A percentile compares a stretch with the other conserved stretches of the same genome.
Evolutionary conservation across 2,113 vertebrate species (phyloP).

Genomic region (Podarcis muralis): DNA sequence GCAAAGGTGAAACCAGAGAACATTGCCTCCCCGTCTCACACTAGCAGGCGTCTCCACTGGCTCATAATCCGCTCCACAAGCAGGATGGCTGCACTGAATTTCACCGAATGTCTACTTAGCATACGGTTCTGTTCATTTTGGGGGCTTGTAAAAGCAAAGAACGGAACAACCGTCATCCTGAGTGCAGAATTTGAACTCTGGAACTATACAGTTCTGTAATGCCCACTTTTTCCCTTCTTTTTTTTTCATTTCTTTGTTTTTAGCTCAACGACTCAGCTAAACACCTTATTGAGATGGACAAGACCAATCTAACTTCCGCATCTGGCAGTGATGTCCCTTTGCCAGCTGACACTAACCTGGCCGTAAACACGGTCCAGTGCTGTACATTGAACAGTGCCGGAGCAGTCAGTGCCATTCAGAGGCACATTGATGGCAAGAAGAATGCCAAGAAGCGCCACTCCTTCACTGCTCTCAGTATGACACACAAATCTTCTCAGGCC

Average conservation of each 20-base stretch:
- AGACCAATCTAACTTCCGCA: constrained; percentile 72
- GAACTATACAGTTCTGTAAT: constrained; percentile 1
- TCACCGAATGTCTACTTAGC: neutral
- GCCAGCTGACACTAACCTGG: constrained; percentile 67
- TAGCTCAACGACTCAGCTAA: constrained; percentile 97
- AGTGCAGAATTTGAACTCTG: neutral
- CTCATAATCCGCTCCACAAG: neutral
- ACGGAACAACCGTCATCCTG: neutral
- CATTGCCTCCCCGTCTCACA: neutral
- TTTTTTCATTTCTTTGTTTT: constrained; percentile 20
- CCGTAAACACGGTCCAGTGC: constrained; percentile 59
- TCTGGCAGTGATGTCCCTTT: constrained; percentile 79
- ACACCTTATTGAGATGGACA: constrained; percentile 97
- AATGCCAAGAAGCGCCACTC: constrained; percentile 98
- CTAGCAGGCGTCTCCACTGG: neutral
- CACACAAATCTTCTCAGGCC: constrained; percentile 89
- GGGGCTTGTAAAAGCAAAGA: neutral
- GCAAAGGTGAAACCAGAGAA: neutral
- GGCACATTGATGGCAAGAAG: constrained; percentile 91
- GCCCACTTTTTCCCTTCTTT: neutral
- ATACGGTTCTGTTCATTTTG: neutral
- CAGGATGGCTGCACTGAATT: neutral
- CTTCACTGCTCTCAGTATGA: constrained; percentile 94
- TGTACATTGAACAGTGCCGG: constrained; percentile 75
- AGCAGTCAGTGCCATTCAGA: constrained; percentile 78